phyloP scores from a whole-genome alignment of 2,888 invertebrate species.

The Athalia rosae region DNA sequence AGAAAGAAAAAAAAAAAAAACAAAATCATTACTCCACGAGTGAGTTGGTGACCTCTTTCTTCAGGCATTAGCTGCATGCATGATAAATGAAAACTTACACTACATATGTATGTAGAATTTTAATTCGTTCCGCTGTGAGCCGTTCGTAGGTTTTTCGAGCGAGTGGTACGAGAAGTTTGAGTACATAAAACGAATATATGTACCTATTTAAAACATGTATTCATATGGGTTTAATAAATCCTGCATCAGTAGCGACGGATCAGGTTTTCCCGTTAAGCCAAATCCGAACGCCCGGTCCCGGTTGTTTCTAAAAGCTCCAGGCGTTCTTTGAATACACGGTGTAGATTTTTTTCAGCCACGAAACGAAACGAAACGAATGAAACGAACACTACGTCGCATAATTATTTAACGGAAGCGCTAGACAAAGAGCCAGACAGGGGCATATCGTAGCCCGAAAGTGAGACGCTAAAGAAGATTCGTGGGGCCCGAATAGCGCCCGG shows the following conservation, averaged over 20 bases:
- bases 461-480: conserved; percentile 9
- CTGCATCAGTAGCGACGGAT: neutral
- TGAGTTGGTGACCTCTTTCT: no score
- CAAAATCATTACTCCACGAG: no score
- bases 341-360: conserved; percentile 32
- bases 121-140: no score
- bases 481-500: neutral
- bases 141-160: neutral
- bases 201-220: neutral
- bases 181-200: conserved; percentile 6
- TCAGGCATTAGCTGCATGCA: no score
- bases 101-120: no score
- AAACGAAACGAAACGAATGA: conserved; percentile 1
- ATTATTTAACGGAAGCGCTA: conserved; percentile 44
- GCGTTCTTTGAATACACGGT: no score
- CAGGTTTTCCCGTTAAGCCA: conserved; percentile 27
- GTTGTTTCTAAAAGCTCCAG: neutral
- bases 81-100: no score
- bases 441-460: conserved; percentile 24
- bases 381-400: neutral
- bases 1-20: no score
- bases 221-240: no score
- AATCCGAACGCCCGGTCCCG: conserved; percentile 18
- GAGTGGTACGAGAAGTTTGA: neutral
- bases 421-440: conserved; percentile 34